A percentile compares a stretch with the other conserved stretches of the same genome.
Conservation (phyloP, 1,140 invertebrate genomes). For the Neodiprion virginianus region DNA sequence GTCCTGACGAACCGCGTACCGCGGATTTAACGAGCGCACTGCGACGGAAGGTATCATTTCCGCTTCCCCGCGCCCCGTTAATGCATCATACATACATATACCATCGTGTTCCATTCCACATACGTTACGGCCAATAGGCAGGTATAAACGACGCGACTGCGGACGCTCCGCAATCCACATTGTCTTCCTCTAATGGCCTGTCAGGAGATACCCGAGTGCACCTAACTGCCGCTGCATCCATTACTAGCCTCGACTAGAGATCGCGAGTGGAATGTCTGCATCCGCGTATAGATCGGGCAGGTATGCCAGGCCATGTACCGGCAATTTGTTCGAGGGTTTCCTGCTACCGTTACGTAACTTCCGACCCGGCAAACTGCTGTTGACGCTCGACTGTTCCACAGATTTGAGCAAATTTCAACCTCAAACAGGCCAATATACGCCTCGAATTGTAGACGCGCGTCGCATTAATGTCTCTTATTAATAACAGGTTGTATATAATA, state of each 20-base stretch:
- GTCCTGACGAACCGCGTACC: too few relatives aligned
- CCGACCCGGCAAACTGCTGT: too few relatives aligned
- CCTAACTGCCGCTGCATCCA: neutral
- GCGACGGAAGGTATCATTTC: neutral
- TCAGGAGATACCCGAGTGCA: slow-evolving; percentile 6
- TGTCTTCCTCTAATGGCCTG: slow-evolving; percentile 4
- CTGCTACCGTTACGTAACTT: too few relatives aligned
- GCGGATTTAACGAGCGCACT: neutral
- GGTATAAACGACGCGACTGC: neutral
- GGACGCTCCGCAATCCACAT: neutral
- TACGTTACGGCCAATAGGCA: neutral
- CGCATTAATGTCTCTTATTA: too few relatives aligned
- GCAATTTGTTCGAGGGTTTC: too few relatives aligned
- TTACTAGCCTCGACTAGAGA: neutral
- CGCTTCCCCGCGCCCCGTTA: neutral
- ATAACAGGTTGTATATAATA: too few relatives aligned
- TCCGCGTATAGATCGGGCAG: too few relatives aligned
- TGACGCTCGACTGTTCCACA: too few relatives aligned
- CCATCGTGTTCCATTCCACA: neutral
- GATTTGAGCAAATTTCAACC: too few relatives aligned
- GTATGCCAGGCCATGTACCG: too few relatives aligned
- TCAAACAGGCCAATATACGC: too few relatives aligned
- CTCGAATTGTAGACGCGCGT: too few relatives aligned
- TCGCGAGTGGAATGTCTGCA: neutral
- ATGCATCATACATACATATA: neutral